These are phyloP conservation scores for Phaedon cochleariae DNA, from an alignment of 2,888 invertebrate species.

Conservation along the genomic window DNA sequence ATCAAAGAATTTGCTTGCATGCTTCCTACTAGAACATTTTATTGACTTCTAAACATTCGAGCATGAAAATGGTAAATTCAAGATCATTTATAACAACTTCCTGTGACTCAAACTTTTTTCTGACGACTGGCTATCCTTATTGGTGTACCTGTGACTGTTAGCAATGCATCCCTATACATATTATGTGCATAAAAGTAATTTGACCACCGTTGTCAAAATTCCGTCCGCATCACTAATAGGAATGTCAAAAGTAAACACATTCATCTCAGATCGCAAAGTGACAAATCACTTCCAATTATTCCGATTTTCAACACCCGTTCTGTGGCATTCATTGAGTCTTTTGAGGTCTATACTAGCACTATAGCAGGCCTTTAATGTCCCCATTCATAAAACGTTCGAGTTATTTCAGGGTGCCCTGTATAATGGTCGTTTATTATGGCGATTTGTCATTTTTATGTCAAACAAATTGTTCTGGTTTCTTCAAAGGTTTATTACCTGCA, in stretches of 20 bases:
- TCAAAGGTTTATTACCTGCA: slow-evolving; percentile 37
- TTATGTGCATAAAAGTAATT: not conserved
- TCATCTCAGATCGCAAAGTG: slow-evolving; percentile 20
- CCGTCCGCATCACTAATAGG: slow-evolving; percentile 9
- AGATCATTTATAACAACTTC: no score
- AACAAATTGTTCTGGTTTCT: slow-evolving; percentile 49
- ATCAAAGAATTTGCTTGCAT: no score
- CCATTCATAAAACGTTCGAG: slow-evolving; percentile 46
- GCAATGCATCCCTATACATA: not conserved
- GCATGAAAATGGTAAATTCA: no score
- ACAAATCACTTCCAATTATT: slow-evolving; percentile 38
- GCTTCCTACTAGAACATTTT: no score
- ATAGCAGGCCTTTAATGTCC: slow-evolving; percentile 43
- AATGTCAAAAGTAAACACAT: slow-evolving; percentile 33
- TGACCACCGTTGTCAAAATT: slow-evolving; percentile 12
- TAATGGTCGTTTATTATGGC: slow-evolving; percentile 43
- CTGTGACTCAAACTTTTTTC: no score
- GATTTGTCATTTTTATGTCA: slow-evolving; percentile 55
- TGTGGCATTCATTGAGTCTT: slow-evolving; percentile 35
- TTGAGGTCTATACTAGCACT: not conserved
- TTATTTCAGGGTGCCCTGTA: slow-evolving; percentile 37
- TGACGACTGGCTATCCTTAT: no score
- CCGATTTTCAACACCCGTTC: slow-evolving; percentile 34
- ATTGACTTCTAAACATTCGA: no score
- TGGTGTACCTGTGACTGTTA: no score